Evolutionary conservation across 2,888 invertebrate species (phyloP).

Genomic region (Yponomeuta malinellus): DNA sequence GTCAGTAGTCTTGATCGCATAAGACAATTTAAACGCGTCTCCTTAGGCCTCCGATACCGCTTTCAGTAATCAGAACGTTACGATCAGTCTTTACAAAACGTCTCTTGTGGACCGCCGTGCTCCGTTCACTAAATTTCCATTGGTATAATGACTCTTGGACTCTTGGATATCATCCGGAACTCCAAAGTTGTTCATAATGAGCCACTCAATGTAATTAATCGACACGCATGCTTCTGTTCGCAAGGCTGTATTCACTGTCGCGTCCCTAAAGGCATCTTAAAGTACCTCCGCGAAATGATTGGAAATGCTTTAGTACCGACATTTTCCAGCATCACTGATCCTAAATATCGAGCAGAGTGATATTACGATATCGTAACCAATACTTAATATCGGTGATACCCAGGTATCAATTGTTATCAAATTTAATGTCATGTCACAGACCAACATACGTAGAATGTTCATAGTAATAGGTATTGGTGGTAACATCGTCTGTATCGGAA

Average conservation of each 20-base stretch:
- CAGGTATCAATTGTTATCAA: too few relatives aligned
- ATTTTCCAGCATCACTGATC: neutral
- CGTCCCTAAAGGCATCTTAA: constrained; percentile 36
- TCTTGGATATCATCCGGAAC: constrained; percentile 45
- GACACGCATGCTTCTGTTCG: constrained; percentile 16
- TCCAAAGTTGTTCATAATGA: constrained; percentile 51
- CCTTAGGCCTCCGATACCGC: too few relatives aligned
- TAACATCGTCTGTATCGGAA: too few relatives aligned
- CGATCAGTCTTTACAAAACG: neutral
- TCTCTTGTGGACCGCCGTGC: neutral
- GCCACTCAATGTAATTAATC: constrained; percentile 50
- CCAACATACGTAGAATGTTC: too few relatives aligned
- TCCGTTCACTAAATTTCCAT: neutral
- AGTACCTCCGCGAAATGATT: constrained; percentile 33
- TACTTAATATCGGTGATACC: too few relatives aligned
- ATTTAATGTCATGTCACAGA: too few relatives aligned
- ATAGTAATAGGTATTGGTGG: too few relatives aligned
- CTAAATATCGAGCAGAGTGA: neutral
- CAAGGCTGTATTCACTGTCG: neutral
- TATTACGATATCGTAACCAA: neutral
- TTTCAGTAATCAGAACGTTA: too few relatives aligned
- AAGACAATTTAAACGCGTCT: too few relatives aligned
- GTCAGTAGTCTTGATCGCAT: too few relatives aligned
- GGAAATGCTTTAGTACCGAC: neutral
- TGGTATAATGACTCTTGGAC: constrained; percentile 24